Conservation (phyloP, 2,797 vertebrate species). For the Coregonus sp. region DNA sequence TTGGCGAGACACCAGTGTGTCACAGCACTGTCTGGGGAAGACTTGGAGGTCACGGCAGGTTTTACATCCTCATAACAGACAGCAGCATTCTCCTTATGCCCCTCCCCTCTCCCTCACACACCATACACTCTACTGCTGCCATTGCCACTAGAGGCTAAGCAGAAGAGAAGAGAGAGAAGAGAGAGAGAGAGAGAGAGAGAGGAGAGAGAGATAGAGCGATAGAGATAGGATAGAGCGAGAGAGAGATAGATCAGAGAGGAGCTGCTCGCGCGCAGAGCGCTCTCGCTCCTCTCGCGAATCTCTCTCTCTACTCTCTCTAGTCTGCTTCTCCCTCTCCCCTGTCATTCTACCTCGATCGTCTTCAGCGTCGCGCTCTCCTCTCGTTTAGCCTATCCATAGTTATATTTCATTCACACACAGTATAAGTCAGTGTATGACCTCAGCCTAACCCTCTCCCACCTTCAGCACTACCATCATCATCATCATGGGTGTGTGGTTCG, state of each 20-base stretch:
- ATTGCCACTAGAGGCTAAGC: background rate
- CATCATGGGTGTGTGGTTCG: background rate
- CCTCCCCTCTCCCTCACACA: background rate
- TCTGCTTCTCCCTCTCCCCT: too few relatives aligned
- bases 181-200: background rate
- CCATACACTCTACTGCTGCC: background rate
- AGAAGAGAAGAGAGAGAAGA: background rate
- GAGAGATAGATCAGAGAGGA: too few relatives aligned
- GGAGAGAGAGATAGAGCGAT: background rate
- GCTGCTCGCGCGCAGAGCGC: too few relatives aligned
- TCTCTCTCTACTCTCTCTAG: too few relatives aligned
- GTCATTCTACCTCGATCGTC: too few relatives aligned
- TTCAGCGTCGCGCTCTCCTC: too few relatives aligned
- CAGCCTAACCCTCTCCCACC: background rate
- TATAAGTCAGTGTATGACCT: too few relatives aligned
- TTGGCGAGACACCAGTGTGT: constrained; percentile 4
- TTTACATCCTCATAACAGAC: background rate
- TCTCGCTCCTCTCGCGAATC: too few relatives aligned
- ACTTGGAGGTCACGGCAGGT: constrained; percentile 12
- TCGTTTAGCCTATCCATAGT: too few relatives aligned
- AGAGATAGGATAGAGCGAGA: background rate
- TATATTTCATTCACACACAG: too few relatives aligned
- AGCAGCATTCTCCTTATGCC: background rate
- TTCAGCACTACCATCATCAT: constrained; percentile 1
- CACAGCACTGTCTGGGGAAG: background rate